Conservation (phyloP, 2,888 invertebrate species). For the Drosophila kambysellisi region DNA sequence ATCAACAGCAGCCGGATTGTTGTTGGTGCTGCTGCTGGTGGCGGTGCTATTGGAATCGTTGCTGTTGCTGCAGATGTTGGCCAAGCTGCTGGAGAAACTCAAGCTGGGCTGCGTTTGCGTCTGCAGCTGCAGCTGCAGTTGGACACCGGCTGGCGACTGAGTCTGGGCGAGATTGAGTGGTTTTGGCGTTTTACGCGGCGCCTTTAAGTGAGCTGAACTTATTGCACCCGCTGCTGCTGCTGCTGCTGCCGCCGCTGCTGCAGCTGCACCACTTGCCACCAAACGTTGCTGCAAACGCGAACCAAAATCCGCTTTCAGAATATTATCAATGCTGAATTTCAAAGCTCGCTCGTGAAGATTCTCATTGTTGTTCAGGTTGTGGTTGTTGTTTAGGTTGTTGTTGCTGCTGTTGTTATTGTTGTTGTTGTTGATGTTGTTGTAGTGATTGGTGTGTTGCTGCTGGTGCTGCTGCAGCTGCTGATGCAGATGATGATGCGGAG, state of each 20-base stretch:
- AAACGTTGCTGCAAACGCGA: conserved; percentile 60
- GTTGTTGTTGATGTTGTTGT: conserved; percentile 61
- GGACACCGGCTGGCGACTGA: conserved; percentile 21
- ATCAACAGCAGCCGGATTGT: conserved; percentile 55
- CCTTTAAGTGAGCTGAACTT: conserved; percentile 40
- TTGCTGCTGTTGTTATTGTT: conserved; percentile 72
- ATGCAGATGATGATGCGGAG: conserved; percentile 38
- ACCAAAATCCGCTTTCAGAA: conserved; percentile 94
- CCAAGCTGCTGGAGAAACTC: conserved; percentile 79
- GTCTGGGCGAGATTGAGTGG: conserved; percentile 61
- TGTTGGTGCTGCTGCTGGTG: conserved; percentile 79
- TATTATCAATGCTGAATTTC: conserved; percentile 94
- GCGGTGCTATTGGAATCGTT: conserved; percentile 84
- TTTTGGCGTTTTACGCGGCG: conserved; percentile 57
- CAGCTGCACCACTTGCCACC: conserved; percentile 33
- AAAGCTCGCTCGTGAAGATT: conserved; percentile 87
- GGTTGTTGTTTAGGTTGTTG: conserved; percentile 51
- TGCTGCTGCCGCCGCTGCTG: not conserved
- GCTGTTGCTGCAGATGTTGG: conserved; percentile 84
- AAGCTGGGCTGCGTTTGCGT: conserved; percentile 65
- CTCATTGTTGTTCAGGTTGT: conserved; percentile 77
- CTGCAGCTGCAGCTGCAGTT: conserved; percentile 63
- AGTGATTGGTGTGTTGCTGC: conserved; percentile 52
- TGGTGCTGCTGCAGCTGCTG: conserved; percentile 47
- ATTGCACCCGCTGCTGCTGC: conserved; percentile 15